Conservation (phyloP, 2,113 vertebrate species). For the Neoarius graeffei region DNA sequence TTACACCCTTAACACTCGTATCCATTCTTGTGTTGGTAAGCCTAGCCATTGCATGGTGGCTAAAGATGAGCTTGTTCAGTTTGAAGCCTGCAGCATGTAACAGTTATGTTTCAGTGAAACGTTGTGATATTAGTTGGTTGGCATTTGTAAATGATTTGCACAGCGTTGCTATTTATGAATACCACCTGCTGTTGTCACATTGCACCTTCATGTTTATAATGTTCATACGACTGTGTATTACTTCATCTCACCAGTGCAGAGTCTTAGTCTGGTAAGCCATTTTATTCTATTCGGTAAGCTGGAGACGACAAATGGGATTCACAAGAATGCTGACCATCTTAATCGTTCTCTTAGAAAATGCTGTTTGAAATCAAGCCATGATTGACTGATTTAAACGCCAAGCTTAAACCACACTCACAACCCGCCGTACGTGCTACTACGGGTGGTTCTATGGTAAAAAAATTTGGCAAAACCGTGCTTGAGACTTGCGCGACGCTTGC, state of each 20-base stretch:
- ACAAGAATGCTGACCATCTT: background rate
- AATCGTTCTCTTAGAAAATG: background rate
- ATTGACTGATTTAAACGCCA: too few species aligned
- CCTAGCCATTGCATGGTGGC: background rate
- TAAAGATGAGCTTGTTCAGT: background rate
- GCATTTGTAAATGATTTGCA: background rate
- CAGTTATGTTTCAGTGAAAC: background rate
- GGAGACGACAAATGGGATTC: background rate
- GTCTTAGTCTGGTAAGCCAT: background rate
- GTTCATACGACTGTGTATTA: slow-evolving; percentile 27
- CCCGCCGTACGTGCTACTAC: too few species aligned
- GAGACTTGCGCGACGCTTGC: too few species aligned
- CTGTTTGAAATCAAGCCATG: background rate
- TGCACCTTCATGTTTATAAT: slow-evolving; percentile 26
- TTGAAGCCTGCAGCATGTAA: background rate
- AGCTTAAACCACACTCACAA: too few species aligned
- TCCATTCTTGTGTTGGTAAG: background rate
- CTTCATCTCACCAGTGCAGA: slow-evolving; percentile 31
- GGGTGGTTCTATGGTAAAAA: too few species aligned
- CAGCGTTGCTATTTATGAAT: slow-evolving; percentile 41
- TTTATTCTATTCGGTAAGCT: background rate
- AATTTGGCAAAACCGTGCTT: too few species aligned
- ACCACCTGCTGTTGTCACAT: slow-evolving; percentile 35
- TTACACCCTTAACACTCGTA: background rate
- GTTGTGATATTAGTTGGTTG: background rate